Conservation (phyloP, 2,888 invertebrate genomes). For the Ormia ochracea region DNA sequence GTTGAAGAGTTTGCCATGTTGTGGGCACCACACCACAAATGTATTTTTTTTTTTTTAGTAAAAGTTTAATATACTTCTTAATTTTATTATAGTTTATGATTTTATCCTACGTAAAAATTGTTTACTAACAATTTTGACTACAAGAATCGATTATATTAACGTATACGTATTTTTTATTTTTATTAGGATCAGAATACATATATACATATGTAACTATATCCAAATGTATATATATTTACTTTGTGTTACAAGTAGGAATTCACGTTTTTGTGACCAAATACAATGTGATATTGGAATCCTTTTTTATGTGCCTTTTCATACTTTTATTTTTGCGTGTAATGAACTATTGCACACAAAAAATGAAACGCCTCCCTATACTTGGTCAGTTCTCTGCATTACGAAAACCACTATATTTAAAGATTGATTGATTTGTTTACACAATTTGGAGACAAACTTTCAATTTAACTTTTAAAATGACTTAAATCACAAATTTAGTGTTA, state of each 20-base stretch:
- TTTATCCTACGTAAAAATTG: neutral
- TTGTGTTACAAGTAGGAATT: neutral
- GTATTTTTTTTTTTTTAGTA: too few species aligned
- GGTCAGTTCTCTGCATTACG: too few species aligned
- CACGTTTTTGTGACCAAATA: neutral
- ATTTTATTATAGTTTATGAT: neutral
- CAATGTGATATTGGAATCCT: neutral
- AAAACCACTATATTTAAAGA: too few species aligned
- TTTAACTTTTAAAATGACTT: too few species aligned
- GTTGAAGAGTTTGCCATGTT: slow-evolving; percentile 50
- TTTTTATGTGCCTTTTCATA: neutral
- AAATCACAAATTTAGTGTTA: too few species aligned
- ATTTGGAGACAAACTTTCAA: too few species aligned
- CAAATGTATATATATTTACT: neutral
- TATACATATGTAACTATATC: too few species aligned
- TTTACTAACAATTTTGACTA: neutral
- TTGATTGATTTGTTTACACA: too few species aligned
- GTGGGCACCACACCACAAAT: too few species aligned
- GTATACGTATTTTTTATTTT: neutral
- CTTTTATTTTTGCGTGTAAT: neutral
- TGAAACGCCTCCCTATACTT: too few species aligned
- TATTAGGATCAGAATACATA: too few species aligned
- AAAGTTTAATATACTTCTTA: neutral
- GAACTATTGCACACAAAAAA: neutral
- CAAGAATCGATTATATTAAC: neutral